Conservation (phyloP, 2,888 invertebrate genomes). For the Ditula angustiorana region DNA sequence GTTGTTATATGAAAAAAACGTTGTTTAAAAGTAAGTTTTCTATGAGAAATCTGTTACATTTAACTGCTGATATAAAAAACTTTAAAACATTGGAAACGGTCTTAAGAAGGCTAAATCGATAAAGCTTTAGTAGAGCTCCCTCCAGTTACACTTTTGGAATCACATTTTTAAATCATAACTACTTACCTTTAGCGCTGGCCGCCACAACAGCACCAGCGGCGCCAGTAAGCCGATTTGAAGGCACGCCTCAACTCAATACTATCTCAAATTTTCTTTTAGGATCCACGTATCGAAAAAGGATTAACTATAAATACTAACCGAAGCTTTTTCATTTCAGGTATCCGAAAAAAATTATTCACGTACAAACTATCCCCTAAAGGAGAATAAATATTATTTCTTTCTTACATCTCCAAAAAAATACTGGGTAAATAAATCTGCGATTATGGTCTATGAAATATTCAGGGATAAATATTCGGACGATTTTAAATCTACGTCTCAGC, state of each 20-base stretch:
- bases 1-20: too few species aligned
- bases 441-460: slow-evolving; percentile 23
- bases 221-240: slow-evolving; percentile 38
- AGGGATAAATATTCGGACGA: slow-evolving; percentile 21
- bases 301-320: slow-evolving; percentile 17
- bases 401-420: neutral
- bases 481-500: slow-evolving; percentile 42
- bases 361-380: neutral
- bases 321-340: slow-evolving; percentile 12
- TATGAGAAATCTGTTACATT: too few species aligned
- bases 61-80: too few species aligned
- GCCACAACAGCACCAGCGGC: neutral
- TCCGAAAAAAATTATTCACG: neutral
- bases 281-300: slow-evolving; percentile 41
- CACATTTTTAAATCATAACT: neutral
- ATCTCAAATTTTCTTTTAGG: slow-evolving; percentile 56
- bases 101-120: neutral
- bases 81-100: too few species aligned
- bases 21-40: too few species aligned
- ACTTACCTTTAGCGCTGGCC: slow-evolving; percentile 1
- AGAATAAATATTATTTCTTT: neutral
- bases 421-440: neutral
- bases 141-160: neutral
- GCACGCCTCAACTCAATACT: slow-evolving; percentile 48
- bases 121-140: neutral